Percentiles rank a stretch among this genome's conserved stretches.
phyloP scores from a whole-genome alignment of 2,113 vertebrate genomes.

The Melanerpes aurifrons region DNA sequence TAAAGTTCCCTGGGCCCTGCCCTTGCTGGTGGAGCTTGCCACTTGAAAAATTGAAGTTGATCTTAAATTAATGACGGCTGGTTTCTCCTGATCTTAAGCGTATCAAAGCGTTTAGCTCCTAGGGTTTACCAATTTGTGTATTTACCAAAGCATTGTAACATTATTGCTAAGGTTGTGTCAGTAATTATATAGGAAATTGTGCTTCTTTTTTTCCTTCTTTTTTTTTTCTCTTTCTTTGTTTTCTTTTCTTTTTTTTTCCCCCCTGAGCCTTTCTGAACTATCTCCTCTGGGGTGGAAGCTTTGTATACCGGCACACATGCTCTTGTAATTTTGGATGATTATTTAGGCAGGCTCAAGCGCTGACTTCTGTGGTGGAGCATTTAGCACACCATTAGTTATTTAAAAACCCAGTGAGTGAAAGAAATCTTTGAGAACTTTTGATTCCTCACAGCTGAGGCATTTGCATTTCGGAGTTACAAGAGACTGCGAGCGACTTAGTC shows the following conservation, averaged over 20 bases:
- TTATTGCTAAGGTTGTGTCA: slow-evolving; percentile 46
- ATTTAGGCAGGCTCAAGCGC: slow-evolving; percentile 23
- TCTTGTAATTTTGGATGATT: slow-evolving; percentile 48
- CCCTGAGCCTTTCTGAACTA: neutral
- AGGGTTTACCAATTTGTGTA: slow-evolving; percentile 67
- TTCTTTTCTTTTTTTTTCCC: neutral
- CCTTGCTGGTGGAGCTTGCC: slow-evolving; percentile 67
- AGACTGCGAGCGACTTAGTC: neutral
- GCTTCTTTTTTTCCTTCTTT: neutral
- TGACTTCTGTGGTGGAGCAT: neutral
- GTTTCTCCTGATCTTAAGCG: slow-evolving; percentile 71
- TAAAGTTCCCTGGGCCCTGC: slow-evolving; percentile 71
- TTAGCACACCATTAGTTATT: slow-evolving; percentile 60
- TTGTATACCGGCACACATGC: neutral
- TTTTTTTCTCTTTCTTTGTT: neutral
- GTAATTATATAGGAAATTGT: slow-evolving; percentile 63
- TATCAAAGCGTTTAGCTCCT: slow-evolving; percentile 74
- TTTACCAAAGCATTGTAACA: slow-evolving; percentile 69
- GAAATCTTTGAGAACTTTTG: slow-evolving; percentile 26
- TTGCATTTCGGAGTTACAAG: slow-evolving; percentile 45
- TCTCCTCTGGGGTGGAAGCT: slow-evolving; percentile 34
- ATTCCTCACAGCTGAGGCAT: slow-evolving; percentile 40
- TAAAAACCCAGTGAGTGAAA: slow-evolving; percentile 52
- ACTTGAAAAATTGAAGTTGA: slow-evolving; percentile 81
- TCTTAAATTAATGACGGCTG: slow-evolving; percentile 81